These are phyloP conservation scores for Taxidea taxus DNA, from an alignment of 2,113 vertebrate species.

Conservation along the genomic window DNA sequence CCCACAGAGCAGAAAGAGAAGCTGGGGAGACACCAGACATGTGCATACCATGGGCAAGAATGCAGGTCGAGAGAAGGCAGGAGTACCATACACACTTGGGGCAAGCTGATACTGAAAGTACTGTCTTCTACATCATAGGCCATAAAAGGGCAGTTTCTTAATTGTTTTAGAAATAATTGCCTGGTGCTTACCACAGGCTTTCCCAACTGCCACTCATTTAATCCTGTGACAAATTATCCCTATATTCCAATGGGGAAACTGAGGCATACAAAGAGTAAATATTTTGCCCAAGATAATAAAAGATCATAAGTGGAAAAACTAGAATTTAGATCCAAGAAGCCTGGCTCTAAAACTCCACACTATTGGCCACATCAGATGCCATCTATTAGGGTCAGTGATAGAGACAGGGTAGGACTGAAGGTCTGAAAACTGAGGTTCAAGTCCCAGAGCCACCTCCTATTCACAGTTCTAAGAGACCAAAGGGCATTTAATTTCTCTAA, in stretches of 20 bases:
- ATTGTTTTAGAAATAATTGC: neutral
- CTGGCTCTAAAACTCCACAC: neutral
- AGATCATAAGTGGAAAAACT: neutral
- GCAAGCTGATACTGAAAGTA: neutral
- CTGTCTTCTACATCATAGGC: neutral
- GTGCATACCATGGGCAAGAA: accelerated
- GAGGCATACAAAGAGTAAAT: neutral
- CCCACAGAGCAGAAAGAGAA: neutral
- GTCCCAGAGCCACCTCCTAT: neutral
- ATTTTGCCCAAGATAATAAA: neutral
- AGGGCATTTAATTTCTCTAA: neutral
- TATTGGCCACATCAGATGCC: neutral
- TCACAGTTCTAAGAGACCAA: neutral
- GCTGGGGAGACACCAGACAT: neutral
- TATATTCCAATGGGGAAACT: neutral
- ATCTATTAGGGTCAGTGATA: neutral
- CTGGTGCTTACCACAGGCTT: neutral
- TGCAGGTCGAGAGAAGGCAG: neutral
- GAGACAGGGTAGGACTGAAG: neutral
- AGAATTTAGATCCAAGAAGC: neutral
- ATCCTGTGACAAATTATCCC: neutral
- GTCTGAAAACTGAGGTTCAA: neutral
- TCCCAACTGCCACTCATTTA: neutral
- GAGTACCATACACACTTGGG: too few relatives aligned
- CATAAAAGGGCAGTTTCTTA: neutral